phyloP scores from a whole-genome alignment of 2,888 invertebrate species.

The Agapostemon virescens region DNA sequence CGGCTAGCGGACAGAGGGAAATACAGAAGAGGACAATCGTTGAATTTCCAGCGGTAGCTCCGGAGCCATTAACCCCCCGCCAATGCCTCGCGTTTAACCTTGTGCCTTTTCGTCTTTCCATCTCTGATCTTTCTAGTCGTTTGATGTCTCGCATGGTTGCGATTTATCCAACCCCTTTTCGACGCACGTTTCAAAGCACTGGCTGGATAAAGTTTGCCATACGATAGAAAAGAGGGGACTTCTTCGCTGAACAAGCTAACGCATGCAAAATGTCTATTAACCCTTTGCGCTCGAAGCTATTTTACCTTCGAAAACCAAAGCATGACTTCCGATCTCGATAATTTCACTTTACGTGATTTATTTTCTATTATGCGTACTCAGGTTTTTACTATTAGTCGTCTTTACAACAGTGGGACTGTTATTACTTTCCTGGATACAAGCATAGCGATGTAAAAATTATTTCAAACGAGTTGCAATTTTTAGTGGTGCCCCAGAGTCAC shows the following conservation, averaged over 20 bases:
- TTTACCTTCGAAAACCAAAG: no score
- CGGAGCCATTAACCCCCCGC: slow-evolving; percentile 41
- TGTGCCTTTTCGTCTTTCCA: background rate
- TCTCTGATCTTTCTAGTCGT: slow-evolving; percentile 6
- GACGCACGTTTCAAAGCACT: background rate
- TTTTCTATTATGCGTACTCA: no score
- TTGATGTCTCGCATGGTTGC: slow-evolving; percentile 12
- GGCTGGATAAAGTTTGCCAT: background rate
- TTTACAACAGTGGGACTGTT: no score
- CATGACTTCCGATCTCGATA: no score
- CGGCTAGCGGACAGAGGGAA: background rate
- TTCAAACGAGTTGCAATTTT: no score
- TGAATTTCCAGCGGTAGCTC: slow-evolving; percentile 27
- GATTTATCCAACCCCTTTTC: slow-evolving; percentile 6
- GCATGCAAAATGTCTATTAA: background rate
- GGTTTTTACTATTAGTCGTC: no score
- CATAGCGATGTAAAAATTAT: no score
- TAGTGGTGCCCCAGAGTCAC: no score
- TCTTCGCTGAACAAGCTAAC: background rate
- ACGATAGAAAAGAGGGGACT: background rate
- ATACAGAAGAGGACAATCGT: slow-evolving; percentile 23
- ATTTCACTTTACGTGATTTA: no score
- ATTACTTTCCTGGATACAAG: no score
- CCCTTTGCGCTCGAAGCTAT: no score
- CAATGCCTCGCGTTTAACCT: slow-evolving; percentile 30